phyloP scores from a whole-genome alignment of 2,888 invertebrate genomes.

The Tetramorium bicarinatum region DNA sequence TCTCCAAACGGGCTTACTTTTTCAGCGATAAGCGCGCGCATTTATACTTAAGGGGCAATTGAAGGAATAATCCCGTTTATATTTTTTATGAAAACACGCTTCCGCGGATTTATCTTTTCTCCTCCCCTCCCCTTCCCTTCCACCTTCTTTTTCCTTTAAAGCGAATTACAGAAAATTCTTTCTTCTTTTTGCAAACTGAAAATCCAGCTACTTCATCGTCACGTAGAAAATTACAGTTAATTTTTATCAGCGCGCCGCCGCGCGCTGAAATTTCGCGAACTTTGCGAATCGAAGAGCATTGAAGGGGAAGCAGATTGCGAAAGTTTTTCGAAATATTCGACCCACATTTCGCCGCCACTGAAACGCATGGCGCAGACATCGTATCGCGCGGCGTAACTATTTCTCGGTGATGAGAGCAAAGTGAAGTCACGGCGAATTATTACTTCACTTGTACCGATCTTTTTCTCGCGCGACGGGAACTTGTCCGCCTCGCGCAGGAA shows the following conservation, averaged over 20 bases:
- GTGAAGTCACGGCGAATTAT: constrained; percentile 18
- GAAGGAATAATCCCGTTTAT: constrained; percentile 23
- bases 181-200: neutral
- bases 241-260: constrained; percentile 28
- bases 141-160: neutral
- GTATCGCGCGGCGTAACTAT: constrained; percentile 16
- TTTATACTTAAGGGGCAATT: constrained; percentile 18
- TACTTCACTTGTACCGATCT: constrained; percentile 22
- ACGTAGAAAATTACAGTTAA: constrained; percentile 20
- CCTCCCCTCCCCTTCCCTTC: neutral
- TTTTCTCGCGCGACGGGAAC: constrained; percentile 13
- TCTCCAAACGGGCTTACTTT: constrained; percentile 26
- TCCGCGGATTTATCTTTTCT: neutral
- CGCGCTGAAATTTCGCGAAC: constrained; percentile 13
- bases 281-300: constrained; percentile 1
- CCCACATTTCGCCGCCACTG: constrained; percentile 1
- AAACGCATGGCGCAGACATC: constrained; percentile 20
- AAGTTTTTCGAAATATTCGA: constrained; percentile 35
- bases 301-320: constrained; percentile 20
- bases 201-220: constrained; percentile 12
- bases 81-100: constrained; percentile 25
- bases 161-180: neutral
- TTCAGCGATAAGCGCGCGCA: constrained; percentile 16
- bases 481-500: neutral
- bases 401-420: neutral